These are phyloP conservation scores for Xestia c-nigrum DNA, from an alignment of 2,888 invertebrate genomes.

Conservation along the genomic window DNA sequence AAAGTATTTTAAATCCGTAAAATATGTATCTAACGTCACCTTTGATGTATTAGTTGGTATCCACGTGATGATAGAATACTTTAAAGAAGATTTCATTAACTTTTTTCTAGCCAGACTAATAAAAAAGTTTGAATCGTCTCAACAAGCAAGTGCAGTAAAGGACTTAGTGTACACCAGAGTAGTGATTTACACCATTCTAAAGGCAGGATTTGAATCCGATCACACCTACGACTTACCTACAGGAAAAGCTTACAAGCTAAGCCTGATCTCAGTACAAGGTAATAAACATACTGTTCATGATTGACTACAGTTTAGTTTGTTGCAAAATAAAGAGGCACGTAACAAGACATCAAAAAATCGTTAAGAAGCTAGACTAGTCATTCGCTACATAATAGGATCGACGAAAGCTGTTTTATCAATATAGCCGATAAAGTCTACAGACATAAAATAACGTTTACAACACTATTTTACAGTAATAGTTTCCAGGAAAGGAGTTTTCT, in stretches of 20 bases:
- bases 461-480: constrained; percentile 32
- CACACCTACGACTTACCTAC: not conserved
- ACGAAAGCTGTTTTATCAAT: constrained; percentile 8
- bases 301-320: not conserved
- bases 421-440: constrained; percentile 21
- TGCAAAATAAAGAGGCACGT: not conserved
- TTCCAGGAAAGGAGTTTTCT: constrained; percentile 18
- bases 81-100: not conserved
- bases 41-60: not conserved
- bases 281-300: constrained; percentile 3
- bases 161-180: not conserved
- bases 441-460: constrained; percentile 23
- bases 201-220: not conserved
- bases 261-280: not conserved
- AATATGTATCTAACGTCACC: not conserved
- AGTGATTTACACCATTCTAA: not conserved
- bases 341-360: too few species aligned
- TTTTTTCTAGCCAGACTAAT: not conserved
- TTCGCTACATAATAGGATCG: not conserved
- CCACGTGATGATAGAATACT: not conserved
- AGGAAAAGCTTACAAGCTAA: constrained; percentile 1
- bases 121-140: not conserved
- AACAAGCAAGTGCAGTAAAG: not conserved
- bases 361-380: too few species aligned
- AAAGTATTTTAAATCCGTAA: not conserved